Evolutionary conservation across 2,113 vertebrate species (phyloP).

Genomic region (Eulacestoma nigropectus): DNA sequence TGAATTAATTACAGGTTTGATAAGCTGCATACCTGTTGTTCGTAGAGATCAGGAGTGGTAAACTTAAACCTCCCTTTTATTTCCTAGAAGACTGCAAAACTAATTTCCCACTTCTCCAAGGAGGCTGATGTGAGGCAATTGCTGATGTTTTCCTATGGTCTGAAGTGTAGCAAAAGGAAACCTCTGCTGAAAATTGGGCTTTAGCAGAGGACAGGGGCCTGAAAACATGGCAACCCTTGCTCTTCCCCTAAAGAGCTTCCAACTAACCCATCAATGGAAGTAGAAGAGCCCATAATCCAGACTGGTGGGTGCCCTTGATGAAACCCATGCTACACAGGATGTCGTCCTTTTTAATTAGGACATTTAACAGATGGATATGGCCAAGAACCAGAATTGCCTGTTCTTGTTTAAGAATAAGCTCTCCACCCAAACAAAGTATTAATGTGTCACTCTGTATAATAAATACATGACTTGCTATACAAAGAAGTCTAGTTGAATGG

Average conservation of each 20-base stretch:
- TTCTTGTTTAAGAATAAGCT: slow-evolving; percentile 35
- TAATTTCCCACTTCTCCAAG: not conserved
- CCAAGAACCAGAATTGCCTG: slow-evolving; percentile 20
- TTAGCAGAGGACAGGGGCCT: not conserved
- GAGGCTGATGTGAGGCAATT: not conserved
- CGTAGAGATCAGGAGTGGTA: not conserved
- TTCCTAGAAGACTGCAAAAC: not conserved
- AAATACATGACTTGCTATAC: slow-evolving; percentile 38
- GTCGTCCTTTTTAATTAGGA: not conserved
- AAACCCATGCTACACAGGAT: not conserved
- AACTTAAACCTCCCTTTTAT: not conserved
- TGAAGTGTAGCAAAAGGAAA: not conserved
- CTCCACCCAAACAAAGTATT: slow-evolving; percentile 53
- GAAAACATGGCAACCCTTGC: not conserved
- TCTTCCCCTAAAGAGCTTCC: not conserved
- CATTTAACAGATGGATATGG: not conserved
- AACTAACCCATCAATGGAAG: not conserved
- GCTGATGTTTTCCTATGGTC: not conserved
- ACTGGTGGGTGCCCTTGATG: not conserved
- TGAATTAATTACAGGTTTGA: not conserved
- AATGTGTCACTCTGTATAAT: slow-evolving; percentile 48
- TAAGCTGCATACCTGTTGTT: not conserved
- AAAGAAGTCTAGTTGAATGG: slow-evolving; percentile 38
- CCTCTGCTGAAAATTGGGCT: not conserved
- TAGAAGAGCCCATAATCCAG: not conserved